Evolutionary conservation across 2,888 invertebrate genomes (phyloP), one percentile per base, ranked within the genome.

Genomic region (Mayetiola destructor): DNA sequence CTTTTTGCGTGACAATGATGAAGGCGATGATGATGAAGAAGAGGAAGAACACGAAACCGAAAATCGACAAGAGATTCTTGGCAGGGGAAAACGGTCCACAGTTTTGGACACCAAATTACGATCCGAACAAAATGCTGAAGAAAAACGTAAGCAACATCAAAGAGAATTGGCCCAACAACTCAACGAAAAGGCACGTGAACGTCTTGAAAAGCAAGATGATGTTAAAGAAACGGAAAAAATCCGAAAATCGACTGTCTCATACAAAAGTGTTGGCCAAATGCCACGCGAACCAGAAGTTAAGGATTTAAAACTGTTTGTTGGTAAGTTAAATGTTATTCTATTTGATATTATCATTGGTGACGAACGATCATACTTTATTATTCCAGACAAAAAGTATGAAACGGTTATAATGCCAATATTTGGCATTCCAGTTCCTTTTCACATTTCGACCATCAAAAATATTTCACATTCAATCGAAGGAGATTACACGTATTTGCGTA

Each of bases 371-470:
- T 56, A 32, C 18, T 54, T 58, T 20, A 21, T 39, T 56, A 61
- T 70, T 76, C 58, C 73, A 88, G 94, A 96, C 75, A 85, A 87
- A 64, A 95, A 93, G 74, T 95, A 95, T 70, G 99, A 99, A 74
- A 95, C 96, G 1, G 88, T 99, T n/a, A 94, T 99, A 62, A 74
- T 99, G 67, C 99, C 99, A 2, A 83, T 99, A 64, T 97, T 92
- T 76, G 97, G 97, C 59, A 77, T 92, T 52, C 88, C 96, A 1
- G 93, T 94, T 60, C 97, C 99, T 57, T 99, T 94, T 73, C 99
- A 99, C 71, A 99, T 99, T 69, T 94, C 96, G 4, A 97, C 94
- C 6, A 92, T 99, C 57, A 99, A 99, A 77, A 99, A 99, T 71
- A 95, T 97, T 66, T 95, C 95, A 1, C 93, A 95, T 73, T 94